Evolutionary conservation across 2,888 invertebrate genomes (phyloP).

Genomic region (Bellardia pandia): DNA sequence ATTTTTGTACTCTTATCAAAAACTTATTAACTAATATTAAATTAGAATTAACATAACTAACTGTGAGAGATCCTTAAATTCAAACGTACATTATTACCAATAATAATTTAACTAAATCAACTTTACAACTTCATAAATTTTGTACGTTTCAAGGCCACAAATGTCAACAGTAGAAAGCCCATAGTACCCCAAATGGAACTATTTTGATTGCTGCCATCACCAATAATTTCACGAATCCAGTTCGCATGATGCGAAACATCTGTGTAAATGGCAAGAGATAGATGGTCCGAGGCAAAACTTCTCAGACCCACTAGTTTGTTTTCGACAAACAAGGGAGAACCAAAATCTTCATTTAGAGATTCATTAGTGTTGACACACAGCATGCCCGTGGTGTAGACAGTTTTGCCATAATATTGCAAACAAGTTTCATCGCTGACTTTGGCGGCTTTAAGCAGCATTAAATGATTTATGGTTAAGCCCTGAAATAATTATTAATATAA

Average conservation of each 20-base stretch:
- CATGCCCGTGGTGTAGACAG: constrained; percentile 53
- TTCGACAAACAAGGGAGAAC: constrained; percentile 71
- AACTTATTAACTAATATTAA: constrained; percentile 44
- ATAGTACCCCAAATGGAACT: constrained; percentile 81
- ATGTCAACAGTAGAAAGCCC: constrained; percentile 78
- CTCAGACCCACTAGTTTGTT: constrained; percentile 69
- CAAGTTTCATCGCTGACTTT: constrained; percentile 59
- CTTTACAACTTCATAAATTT: constrained; percentile 46
- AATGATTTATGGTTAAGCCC: constrained; percentile 63
- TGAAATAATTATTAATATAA: constrained; percentile 24
- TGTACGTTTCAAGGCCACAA: constrained; percentile 75
- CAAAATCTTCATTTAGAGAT: constrained; percentile 58
- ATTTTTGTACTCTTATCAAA: constrained; percentile 43
- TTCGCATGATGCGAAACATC: constrained; percentile 70
- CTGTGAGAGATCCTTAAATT: constrained; percentile 17
- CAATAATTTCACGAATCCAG: constrained; percentile 78
- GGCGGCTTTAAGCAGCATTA: constrained; percentile 68
- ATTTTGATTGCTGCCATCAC: constrained; percentile 78
- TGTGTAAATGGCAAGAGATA: constrained; percentile 61
- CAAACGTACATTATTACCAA: background rate
- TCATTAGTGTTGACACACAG: constrained; percentile 61
- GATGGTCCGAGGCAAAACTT: constrained; percentile 25
- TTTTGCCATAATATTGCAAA: constrained; percentile 52
- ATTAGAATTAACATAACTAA: background rate
- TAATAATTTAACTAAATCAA: background rate